Base-by-base conservation (phyloP, 2,888 invertebrate species). In the Copidosoma aretas region DNA sequence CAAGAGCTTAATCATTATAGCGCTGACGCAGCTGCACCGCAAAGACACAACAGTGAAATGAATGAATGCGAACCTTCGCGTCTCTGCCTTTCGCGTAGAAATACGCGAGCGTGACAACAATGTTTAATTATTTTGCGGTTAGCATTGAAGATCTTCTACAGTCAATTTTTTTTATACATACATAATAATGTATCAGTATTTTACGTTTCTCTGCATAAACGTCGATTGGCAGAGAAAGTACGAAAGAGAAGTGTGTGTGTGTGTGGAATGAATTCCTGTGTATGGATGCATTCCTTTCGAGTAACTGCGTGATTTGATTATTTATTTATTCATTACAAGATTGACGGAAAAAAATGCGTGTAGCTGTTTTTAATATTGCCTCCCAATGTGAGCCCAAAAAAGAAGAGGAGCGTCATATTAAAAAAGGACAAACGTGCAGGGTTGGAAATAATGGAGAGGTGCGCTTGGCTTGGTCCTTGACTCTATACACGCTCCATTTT, bases 11-110 rank as follows among this genome's bases (percentile, higher is more conserved):
- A 32, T 32, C 32, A 32, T 3, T 32, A 32, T 32, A 32, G 32
- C 32, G 32, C 32, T 32, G 67, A 65, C 22, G 67, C 64, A 70
- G 65, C 74, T 77, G 75, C 71, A 61, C 62, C 72, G 60, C 73
- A 75, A 75, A 76, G 75, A 76, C 77, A 73, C 72, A 77, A 77
- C 32, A 77, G 77, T 77, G 77, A 79, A 77, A 76, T 74, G 70
- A 71, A 73, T 69, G 71, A 74, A 67, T 60, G 54, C 25, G 51
- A 51, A 62, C 63, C 66, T 63, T 46, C 43, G 43, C 3, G 43
- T 51, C 32, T 17, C 19, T 32, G 32, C 32, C 32, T 5, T 8
- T 32, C n/a, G n/a, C n/a, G n/a, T n/a, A n/a, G n/a, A n/a, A n/a
- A n/a, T n/a, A n/a, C n/a, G n/a, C n/a, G n/a, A n/a, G n/a, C n/a